Evolutionary conservation across 2,888 invertebrate species (phyloP).

Genomic region (Caenorhabditis angaria): DNA sequence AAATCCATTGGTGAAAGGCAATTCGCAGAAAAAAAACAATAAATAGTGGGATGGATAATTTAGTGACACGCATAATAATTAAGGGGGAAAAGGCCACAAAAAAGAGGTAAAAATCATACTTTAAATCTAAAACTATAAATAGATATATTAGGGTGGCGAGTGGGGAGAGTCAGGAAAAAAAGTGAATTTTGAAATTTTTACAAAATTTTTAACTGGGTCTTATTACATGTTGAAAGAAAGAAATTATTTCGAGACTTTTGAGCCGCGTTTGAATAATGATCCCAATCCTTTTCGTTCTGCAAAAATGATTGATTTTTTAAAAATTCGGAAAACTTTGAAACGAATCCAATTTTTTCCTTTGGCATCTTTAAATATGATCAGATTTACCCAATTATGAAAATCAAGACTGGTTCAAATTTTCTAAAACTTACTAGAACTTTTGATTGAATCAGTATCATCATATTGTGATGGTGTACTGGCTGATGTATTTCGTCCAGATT

Average conservation of each 20-base stretch:
- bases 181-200: neutral
- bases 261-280: constrained; percentile 43
- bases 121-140: neutral
- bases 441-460: constrained; percentile 50
- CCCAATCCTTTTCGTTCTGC: constrained; percentile 46
- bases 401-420: too few species aligned
- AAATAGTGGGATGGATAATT: neutral
- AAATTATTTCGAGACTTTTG: constrained; percentile 38
- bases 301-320: constrained; percentile 8
- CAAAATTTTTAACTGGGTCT: neutral
- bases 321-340: neutral
- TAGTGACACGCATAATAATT: constrained; percentile 6
- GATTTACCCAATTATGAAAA: too few species aligned
- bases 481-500: constrained; percentile 26
- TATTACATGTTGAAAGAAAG: neutral
- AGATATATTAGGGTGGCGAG: neutral
- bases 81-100: constrained; percentile 2
- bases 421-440: constrained; percentile 37
- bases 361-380: too few species aligned
- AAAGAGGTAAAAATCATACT: constrained; percentile 2
- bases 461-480: constrained; percentile 26
- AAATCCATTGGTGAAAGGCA: neutral
- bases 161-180: neutral
- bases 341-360: too few species aligned
- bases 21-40: neutral